Conservation (phyloP, 2,797 vertebrate species). For the Chrosomus eos region DNA sequence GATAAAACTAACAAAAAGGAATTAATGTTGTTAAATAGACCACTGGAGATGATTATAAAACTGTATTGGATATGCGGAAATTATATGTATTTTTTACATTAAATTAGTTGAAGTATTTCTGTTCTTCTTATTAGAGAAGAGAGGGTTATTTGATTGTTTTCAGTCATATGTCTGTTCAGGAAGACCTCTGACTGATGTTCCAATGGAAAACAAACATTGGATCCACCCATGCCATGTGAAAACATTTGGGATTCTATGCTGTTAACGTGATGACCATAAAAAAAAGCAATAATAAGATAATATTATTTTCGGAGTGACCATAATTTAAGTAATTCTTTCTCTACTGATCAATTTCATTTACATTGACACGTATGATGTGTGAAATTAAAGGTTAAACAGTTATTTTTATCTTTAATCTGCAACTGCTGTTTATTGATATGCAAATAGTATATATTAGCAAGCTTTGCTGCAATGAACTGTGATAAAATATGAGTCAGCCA, state of each 20-base stretch:
- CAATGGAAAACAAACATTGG: background rate
- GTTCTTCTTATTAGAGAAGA: background rate
- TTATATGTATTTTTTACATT: background rate
- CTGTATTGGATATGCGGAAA: background rate
- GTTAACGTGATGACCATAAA: background rate
- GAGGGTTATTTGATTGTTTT: background rate
- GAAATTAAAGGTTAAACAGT: background rate
- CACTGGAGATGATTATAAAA: background rate
- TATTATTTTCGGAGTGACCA: background rate
- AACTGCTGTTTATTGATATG: background rate
- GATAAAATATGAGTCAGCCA: background rate
- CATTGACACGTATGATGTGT: background rate
- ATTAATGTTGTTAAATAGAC: background rate
- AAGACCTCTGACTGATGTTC: conserved; percentile 30
- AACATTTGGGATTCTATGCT: conserved; percentile 5
- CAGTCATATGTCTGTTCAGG: conserved; percentile 15
- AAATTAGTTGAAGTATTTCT: background rate
- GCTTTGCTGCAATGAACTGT: background rate
- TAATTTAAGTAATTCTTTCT: background rate
- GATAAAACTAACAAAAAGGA: background rate
- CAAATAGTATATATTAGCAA: background rate
- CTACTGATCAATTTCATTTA: background rate
- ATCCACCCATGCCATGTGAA: background rate
- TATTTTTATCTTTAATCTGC: background rate
- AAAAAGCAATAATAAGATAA: conserved; percentile 8